These are phyloP conservation scores for Oncorhynchus keta DNA, from an alignment of 2,113 vertebrate species.

Conservation along the genomic window DNA sequence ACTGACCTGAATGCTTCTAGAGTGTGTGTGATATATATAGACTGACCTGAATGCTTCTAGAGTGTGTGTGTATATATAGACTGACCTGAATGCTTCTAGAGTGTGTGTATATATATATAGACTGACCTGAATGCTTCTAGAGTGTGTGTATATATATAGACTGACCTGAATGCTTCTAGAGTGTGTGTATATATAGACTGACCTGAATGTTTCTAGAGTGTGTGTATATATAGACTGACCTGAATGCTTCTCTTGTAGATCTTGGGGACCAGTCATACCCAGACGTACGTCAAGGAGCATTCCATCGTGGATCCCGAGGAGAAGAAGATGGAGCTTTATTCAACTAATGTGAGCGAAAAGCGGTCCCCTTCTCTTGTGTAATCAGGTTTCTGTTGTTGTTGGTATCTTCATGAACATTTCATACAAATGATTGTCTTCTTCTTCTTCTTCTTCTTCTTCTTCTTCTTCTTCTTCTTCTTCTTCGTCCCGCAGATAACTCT, in stretches of 20 bases:
- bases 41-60: too few relatives aligned
- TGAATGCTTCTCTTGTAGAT: constrained; percentile 72
- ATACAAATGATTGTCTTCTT: not conserved
- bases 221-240: not conserved
- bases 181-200: too few relatives aligned
- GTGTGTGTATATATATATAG: too few relatives aligned
- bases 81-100: not conserved
- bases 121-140: too few relatives aligned
- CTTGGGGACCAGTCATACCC: constrained; percentile 87
- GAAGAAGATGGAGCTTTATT: constrained; percentile 82
- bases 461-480: not conserved
- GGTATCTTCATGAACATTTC: not conserved
- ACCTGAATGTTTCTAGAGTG: too few relatives aligned
- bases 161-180: too few relatives aligned
- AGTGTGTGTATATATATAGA: too few relatives aligned
- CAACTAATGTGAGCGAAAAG: constrained; percentile 81
- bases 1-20: too few relatives aligned
- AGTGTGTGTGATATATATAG: too few relatives aligned
- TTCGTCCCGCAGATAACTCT: constrained; percentile 85
- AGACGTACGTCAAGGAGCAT: constrained; percentile 84
- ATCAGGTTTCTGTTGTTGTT: too few relatives aligned
- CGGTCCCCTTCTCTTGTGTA: too few relatives aligned
- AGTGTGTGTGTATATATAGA: not conserved
- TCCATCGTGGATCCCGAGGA: constrained; percentile 88
- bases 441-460: not conserved